A percentile compares a stretch with the other conserved stretches of the same genome.
These are phyloP conservation scores for Condylostylus longicornis DNA, from an alignment of 1,140 invertebrate species.

Conservation along the genomic window DNA sequence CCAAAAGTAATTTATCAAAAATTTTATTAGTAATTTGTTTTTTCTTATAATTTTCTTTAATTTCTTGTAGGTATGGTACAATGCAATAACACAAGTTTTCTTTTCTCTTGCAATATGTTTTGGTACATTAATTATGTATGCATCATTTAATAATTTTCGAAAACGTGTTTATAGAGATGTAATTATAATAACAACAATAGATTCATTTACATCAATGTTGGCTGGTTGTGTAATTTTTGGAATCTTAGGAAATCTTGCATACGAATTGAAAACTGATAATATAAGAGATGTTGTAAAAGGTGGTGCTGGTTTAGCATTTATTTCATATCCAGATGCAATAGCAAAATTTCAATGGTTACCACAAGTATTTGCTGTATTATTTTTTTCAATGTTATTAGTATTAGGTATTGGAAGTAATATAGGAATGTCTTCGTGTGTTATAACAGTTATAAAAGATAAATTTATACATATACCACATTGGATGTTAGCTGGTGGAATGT, in stretches of 20 bases:
- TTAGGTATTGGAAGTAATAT: slow-evolving; percentile 58
- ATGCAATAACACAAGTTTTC: slow-evolving; percentile 49
- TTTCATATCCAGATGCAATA: slow-evolving; percentile 81
- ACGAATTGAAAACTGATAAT: slow-evolving; percentile 40
- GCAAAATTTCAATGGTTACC: slow-evolving; percentile 62
- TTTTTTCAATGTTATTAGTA: slow-evolving; percentile 71
- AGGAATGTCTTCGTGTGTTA: slow-evolving; percentile 43
- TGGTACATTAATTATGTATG: slow-evolving; percentile 68
- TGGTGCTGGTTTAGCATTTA: slow-evolving; percentile 50
- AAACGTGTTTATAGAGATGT: slow-evolving; percentile 63
- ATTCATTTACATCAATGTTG: slow-evolving; percentile 68
- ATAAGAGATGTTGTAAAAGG: slow-evolving; percentile 38
- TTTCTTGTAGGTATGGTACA: slow-evolving; percentile 50
- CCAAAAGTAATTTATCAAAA: slow-evolving; percentile 29
- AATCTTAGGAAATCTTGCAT: slow-evolving; percentile 59
- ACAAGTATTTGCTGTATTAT: slow-evolving; percentile 62
- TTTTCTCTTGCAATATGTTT: slow-evolving; percentile 59
- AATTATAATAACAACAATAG: slow-evolving; percentile 43
- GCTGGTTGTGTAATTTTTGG: slow-evolving; percentile 79
- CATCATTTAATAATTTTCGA: slow-evolving; percentile 67
- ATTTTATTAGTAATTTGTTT: background rate
- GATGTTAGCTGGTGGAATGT: slow-evolving; percentile 39
- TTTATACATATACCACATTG: slow-evolving; percentile 43
- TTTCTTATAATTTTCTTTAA: slow-evolving; percentile 1
- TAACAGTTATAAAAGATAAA: slow-evolving; percentile 47